These are phyloP conservation scores for Carpatolechia fugitivella DNA, from an alignment of 2,888 invertebrate genomes.

Conservation along the genomic window DNA sequence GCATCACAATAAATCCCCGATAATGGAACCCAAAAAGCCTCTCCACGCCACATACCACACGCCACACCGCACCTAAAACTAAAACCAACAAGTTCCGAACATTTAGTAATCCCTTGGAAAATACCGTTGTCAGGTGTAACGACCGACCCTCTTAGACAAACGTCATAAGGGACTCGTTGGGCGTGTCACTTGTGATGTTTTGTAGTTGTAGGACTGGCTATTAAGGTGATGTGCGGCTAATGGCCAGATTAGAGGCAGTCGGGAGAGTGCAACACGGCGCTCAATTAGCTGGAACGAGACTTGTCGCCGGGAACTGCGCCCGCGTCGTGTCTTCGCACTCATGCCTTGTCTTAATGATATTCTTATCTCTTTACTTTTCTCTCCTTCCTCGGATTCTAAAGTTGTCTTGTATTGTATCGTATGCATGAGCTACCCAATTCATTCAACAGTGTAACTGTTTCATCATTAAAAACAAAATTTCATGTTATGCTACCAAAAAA, in stretches of 20 bases:
- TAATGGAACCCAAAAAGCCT: neutral
- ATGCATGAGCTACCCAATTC: no score
- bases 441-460: no score
- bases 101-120: neutral
- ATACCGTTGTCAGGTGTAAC: neutral
- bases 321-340: neutral
- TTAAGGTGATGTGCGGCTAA: conserved; percentile 15
- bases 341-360: neutral
- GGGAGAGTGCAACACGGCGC: neutral
- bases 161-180: neutral
- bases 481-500: no score
- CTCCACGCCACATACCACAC: neutral
- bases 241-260: conserved; percentile 12
- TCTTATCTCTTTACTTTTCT: no score
- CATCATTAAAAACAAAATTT: no score
- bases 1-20: neutral
- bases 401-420: no score
- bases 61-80: neutral
- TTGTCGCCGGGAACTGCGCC: neutral
- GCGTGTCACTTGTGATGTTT: neutral
- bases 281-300: conserved; percentile 13
- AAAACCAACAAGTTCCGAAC: neutral
- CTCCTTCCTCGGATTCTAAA: no score
- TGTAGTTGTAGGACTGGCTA: neutral
- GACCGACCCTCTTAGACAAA: neutral